phyloP scores from a whole-genome alignment of 2,113 vertebrate genomes.

The Tragulus kanchil region DNA sequence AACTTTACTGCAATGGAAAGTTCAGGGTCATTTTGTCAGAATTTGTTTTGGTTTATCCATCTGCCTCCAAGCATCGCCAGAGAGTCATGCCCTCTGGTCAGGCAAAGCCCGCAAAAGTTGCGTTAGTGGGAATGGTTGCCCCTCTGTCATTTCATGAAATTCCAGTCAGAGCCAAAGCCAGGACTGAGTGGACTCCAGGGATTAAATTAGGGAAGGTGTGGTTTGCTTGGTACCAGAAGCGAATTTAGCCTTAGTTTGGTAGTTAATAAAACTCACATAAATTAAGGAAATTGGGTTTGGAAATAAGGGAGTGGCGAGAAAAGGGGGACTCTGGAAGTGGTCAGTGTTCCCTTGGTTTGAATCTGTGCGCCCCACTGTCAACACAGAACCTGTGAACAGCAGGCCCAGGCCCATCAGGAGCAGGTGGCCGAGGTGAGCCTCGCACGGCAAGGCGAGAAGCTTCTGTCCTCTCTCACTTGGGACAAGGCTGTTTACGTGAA shows the following conservation, averaged over 20 bases:
- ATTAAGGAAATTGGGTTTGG: background rate
- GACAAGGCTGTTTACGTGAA: background rate
- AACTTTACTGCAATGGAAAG: background rate
- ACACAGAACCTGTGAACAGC: constrained; percentile 95
- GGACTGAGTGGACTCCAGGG: background rate
- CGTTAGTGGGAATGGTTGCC: background rate
- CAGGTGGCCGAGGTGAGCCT: constrained; percentile 94
- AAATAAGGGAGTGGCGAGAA: background rate
- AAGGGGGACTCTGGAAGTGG: background rate
- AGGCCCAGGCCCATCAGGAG: constrained; percentile 94
- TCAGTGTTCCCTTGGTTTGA: constrained; percentile 86
- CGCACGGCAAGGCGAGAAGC: constrained; percentile 88
- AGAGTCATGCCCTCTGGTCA: background rate
- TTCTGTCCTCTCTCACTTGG: background rate
- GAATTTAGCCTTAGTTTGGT: background rate
- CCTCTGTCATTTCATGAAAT: background rate
- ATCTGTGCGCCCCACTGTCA: constrained; percentile 93
- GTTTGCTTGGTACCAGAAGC: background rate
- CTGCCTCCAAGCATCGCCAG: background rate
- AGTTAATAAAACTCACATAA: background rate
- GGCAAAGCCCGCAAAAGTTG: background rate
- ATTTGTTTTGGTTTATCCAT: background rate
- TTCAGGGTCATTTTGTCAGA: background rate
- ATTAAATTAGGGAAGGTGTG: background rate
- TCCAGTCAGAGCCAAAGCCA: background rate